Evolutionary conservation across 1,140 invertebrate species (phyloP), one percentile per base, ranked within the genome.

Genomic region (Pogonognathellus flavescens): DNA sequence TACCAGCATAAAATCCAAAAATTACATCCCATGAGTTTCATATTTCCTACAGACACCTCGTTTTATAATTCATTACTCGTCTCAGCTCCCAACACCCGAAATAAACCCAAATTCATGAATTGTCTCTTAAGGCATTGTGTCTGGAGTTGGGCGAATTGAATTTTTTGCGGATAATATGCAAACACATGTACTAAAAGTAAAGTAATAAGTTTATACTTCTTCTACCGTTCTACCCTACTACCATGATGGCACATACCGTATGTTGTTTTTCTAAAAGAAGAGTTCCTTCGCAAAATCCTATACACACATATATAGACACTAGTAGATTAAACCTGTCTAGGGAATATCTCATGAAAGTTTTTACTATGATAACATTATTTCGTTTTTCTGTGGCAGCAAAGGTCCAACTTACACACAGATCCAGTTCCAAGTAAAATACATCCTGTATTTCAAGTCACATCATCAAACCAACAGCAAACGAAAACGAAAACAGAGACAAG

Each of bases 81-180:
- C 16, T 14, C 53, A 55, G 1, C 11, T 55, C 11, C 53, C 2
- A 55, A 55, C 16, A 55, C 53, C 11, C 11, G 11, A 55, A 16
- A 55, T 16, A 22, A 41, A 41, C 31, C 31, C 31, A 41, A 41
- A 41, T 41, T 49, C 41, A 31, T 76, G 18, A 76, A 76, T 76
- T 76, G 70, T 76, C 70, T 11, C 70, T 76, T 76, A 50, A 16
- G n/a, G 49, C 70, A 76, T 76, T 76, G 70, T 76, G 70, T 76
- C 70, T 76, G 70, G 53, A 14, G 31, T 41, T 1, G 2, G 53
- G 53, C 20, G 20, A 25, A 66, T 25, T 66, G 25, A 66, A 66
- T 25, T 10, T 66, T 66, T 20, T 13, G 62, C 31, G 31, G 6
- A 41, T 41, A 41, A 41, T 41, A 41, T 41, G 31, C 31, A 41